A percentile compares a stretch with the other conserved stretches of the same genome.
Conservation (phyloP, 2,113 vertebrate genomes). For the Megaceryle torquata region DNA sequence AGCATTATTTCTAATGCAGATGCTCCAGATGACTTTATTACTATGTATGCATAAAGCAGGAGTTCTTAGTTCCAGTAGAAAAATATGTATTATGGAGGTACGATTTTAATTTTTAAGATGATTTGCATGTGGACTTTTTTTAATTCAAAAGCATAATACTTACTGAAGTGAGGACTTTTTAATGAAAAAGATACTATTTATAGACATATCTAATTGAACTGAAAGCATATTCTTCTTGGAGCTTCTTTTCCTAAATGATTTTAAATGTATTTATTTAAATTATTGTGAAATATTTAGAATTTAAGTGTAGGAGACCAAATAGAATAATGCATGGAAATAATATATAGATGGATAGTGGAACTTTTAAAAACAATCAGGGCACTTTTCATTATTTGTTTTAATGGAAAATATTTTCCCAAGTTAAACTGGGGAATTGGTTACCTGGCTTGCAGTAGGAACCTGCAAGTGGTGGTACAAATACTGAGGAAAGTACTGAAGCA, state of each 20-base stretch:
- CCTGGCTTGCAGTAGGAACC: neutral
- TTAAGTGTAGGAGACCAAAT: constrained; percentile 34
- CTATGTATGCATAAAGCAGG: neutral
- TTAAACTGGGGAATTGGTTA: neutral
- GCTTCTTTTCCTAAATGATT: neutral
- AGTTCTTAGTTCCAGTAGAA: neutral
- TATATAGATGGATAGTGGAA: constrained; percentile 24
- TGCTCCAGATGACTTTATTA: neutral
- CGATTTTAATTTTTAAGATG: constrained; percentile 8
- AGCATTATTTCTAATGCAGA: neutral
- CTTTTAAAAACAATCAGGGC: constrained; percentile 2
- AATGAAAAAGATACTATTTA: neutral
- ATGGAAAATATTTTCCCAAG: neutral
- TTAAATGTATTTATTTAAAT: constrained; percentile 26
- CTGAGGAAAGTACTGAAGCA: neutral
- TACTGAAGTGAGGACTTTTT: constrained; percentile 4
- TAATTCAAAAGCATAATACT: constrained; percentile 17
- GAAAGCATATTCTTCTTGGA: constrained; percentile 11
- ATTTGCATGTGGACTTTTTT: neutral
- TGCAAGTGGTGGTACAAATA: neutral
- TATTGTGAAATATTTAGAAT: constrained; percentile 55
- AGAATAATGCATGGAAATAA: constrained; percentile 63
- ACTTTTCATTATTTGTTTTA: neutral
- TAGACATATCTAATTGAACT: neutral
- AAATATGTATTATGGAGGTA: neutral